Evolutionary conservation across 2,888 invertebrate genomes (phyloP), one percentile per base, ranked within the genome.

Genomic region (Oasisia sp.): DNA sequence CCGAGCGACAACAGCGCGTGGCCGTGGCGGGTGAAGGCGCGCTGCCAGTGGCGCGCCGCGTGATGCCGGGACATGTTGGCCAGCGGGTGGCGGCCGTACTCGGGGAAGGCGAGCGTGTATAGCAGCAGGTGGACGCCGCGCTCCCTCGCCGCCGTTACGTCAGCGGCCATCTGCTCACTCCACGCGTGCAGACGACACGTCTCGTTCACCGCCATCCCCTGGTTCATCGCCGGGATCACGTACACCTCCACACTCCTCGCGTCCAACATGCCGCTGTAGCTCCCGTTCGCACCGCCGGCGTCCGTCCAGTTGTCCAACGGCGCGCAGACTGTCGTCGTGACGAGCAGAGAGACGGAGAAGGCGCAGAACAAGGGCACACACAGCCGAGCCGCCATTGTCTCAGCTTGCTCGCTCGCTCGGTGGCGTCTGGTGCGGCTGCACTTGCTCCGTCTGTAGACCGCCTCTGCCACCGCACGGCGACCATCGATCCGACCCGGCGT

Each of bases 1-100:
- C 95, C 95, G 91, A 96, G 93, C 92, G 95, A 95, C 38, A 96
- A 94, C 90, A 96, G 93, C 0, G 95, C 95, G 50, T 95, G 94
- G 0, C 96, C 96, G 92, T 96, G 96, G n/a, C 94, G 94, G 12
- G 94, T 95, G 38, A 94, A 93, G 0, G 95, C 95, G n/a, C 95
- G 94, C 91, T 95, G 94, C 96, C 96, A 96, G 44, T 94, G 92
- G 94, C 94, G 94, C 0, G 95, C 95, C 93, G 95, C 94, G 92
- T 95, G 96, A 50, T 94, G 93, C 8, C 92, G 58, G 32, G 92
- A 89, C 91, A 91, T 91, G 92, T 93, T 92, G 44, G 32, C 90
- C 91, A 74, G 32, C 32, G 91, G 74, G 32, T 32, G 58, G 8
- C 19, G 50, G 3, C n/a, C 38, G 91, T 93, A 93, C 89, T 92